These are phyloP conservation scores for Melangyna quadrimaculata DNA, from an alignment of 2,888 invertebrate genomes.

Conservation along the genomic window DNA sequence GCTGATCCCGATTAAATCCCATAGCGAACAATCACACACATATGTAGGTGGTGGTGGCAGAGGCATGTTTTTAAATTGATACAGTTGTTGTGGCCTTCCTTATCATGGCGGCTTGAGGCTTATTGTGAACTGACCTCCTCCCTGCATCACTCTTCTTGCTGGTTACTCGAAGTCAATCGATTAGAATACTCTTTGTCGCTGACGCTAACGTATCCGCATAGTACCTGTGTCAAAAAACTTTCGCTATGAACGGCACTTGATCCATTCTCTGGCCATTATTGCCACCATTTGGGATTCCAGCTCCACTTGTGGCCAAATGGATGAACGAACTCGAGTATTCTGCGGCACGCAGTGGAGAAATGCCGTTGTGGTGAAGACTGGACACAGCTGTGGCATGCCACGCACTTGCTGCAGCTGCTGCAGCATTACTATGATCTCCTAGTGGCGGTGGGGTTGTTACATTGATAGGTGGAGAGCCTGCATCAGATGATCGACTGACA, in stretches of 20 bases:
- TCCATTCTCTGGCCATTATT: slow-evolving; percentile 74
- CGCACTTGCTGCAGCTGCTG: slow-evolving; percentile 74
- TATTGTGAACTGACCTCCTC: slow-evolving; percentile 27
- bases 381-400: slow-evolving; percentile 75
- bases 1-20: slow-evolving; percentile 53
- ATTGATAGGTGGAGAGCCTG: slow-evolving; percentile 78
- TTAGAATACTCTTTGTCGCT: slow-evolving; percentile 77
- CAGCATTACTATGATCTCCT: slow-evolving; percentile 73
- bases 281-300: slow-evolving; percentile 69
- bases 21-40: slow-evolving; percentile 50
- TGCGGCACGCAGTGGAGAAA: slow-evolving; percentile 73
- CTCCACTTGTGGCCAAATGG: slow-evolving; percentile 74
- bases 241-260: slow-evolving; percentile 80
- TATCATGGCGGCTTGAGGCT: not conserved
- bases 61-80: slow-evolving; percentile 27
- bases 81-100: slow-evolving; percentile 28
- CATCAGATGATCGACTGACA: slow-evolving; percentile 56
- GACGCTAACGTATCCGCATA: slow-evolving; percentile 78
- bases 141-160: slow-evolving; percentile 70
- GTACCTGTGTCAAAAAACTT: slow-evolving; percentile 82
- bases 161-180: slow-evolving; percentile 80
- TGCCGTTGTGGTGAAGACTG: slow-evolving; percentile 73
- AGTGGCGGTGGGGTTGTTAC: slow-evolving; percentile 79
- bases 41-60: not conserved
- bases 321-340: slow-evolving; percentile 79